Evolutionary conservation across 2,113 vertebrate species (phyloP).

Genomic region (Cottus gobio): DNA sequence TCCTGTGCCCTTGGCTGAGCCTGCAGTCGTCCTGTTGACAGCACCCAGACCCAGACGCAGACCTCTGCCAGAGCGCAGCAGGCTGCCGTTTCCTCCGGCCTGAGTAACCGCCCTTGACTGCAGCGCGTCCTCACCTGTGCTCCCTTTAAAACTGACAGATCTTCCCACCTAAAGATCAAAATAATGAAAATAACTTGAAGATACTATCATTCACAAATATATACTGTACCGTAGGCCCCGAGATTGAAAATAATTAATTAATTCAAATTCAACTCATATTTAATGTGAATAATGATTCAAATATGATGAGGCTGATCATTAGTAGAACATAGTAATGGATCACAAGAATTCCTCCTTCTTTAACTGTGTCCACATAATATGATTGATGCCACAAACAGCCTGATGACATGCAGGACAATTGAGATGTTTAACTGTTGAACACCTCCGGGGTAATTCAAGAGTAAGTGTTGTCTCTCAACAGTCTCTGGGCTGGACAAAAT

Average conservation of each 20-base stretch:
- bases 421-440: slow-evolving; percentile 4
- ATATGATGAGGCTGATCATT: not conserved
- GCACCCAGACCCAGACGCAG: slow-evolving; percentile 94
- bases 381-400: not conserved
- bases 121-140: slow-evolving; percentile 62
- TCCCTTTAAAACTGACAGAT: slow-evolving; percentile 61
- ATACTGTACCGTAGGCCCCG: not conserved
- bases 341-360: not conserved
- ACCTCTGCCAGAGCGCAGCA: slow-evolving; percentile 90
- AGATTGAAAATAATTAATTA: not conserved
- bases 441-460: not conserved
- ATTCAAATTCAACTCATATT: not conserved
- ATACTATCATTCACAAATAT: not conserved
- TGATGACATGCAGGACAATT: slow-evolving; percentile 6
- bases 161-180: slow-evolving; percentile 65
- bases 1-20: slow-evolving; percentile 85
- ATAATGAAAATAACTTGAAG: not conserved
- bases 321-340: not conserved
- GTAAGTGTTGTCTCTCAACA: not conserved
- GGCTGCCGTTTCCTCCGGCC: slow-evolving; percentile 78
- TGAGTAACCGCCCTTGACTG: slow-evolving; percentile 63
- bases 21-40: slow-evolving; percentile 86
- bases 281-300: not conserved
- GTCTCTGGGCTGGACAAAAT: slow-evolving; percentile 23
- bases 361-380: not conserved